A percentile compares a stretch with the other conserved stretches of the same genome.
Evolutionary conservation across 2,888 invertebrate genomes (phyloP).

Genomic region (Leucophenga montana): DNA sequence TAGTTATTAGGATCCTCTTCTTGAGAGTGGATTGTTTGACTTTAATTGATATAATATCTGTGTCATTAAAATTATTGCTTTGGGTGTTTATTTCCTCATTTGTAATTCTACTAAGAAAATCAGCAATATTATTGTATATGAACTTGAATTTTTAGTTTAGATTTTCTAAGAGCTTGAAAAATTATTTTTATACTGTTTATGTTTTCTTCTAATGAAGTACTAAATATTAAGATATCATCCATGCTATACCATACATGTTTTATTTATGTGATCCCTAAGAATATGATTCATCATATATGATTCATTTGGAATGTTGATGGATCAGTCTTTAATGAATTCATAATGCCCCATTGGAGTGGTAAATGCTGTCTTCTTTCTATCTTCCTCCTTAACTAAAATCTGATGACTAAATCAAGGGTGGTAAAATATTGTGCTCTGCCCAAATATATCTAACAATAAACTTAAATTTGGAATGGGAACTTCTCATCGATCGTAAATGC

Average conservation of each 20-base stretch:
- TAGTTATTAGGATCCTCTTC: background rate
- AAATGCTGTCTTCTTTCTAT: slow-evolving; percentile 18
- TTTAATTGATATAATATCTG: background rate
- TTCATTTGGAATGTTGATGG: background rate
- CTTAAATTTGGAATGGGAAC: background rate
- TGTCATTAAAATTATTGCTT: no score
- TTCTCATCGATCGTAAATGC: slow-evolving; percentile 28
- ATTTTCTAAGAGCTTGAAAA: background rate
- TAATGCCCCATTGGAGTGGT: slow-evolving; percentile 25
- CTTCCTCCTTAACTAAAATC: slow-evolving; percentile 20
- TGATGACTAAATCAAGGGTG: slow-evolving; percentile 39
- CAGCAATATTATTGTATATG: slow-evolving; percentile 37
- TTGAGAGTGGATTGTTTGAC: background rate
- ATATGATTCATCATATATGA: background rate
- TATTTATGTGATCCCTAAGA: background rate
- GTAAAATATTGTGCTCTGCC: slow-evolving; percentile 36
- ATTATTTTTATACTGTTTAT: background rate
- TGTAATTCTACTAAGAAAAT: slow-evolving; percentile 38
- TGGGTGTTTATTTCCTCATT: slow-evolving; percentile 3
- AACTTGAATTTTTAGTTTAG: slow-evolving; percentile 4
- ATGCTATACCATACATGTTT: background rate
- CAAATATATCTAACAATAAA: slow-evolving; percentile 31
- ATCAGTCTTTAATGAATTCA: slow-evolving; percentile 22
- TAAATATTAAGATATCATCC: background rate
- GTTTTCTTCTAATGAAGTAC: background rate